Base-by-base conservation (phyloP, 2,888 invertebrate species). In the Nomada hirtipes region DNA sequence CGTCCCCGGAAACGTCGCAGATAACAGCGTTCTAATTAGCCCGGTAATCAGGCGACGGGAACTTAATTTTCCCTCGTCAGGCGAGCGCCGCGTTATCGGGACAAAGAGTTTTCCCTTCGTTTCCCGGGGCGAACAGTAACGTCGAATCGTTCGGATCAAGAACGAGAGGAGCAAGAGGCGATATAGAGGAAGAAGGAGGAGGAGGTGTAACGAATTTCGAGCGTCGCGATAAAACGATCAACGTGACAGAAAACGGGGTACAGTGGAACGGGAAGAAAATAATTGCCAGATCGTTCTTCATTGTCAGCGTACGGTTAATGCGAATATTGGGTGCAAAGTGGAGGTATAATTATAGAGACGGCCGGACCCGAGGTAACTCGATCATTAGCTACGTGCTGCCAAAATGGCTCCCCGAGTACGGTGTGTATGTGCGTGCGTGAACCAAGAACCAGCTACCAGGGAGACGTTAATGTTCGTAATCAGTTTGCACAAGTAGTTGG, bases 311-410 rank as follows among this genome's bases (percentile, higher is more conserved):
- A 36, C 69, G 82, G 80, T 78, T 85, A 81, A 85, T 82, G 70
- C 82, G 84, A 82, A 85, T 84, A 86, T 84, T 76, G 75, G 78
- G 82, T 82, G 71, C 78, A 80, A 86, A 80, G 82, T 78, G 79
- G 44, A 72, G 84, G 71, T 84, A 79, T 86, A 86, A 86, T 86
- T 86, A 84, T 82, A 86, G 85, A 79, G 82, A 63, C 63, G 63
- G 70, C 74, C 82, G 73, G 75, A 76, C 72, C 78, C 20, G 20
- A 85, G 76, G 82, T 85, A 75, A 86, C 74, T 79, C 85, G 86
- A 86, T 86, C 85, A 77, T 84, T 85, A 83, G 81, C 76, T 60
- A 64, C 79, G 78, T 68, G 80, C 76, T 79, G 80, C 85, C 86
- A 83, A 85, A 81, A 85, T 86, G 84, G 75, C 65, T 69, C 47